phyloP scores from a whole-genome alignment of 2,888 invertebrate species.

The Drosophila borealis region DNA sequence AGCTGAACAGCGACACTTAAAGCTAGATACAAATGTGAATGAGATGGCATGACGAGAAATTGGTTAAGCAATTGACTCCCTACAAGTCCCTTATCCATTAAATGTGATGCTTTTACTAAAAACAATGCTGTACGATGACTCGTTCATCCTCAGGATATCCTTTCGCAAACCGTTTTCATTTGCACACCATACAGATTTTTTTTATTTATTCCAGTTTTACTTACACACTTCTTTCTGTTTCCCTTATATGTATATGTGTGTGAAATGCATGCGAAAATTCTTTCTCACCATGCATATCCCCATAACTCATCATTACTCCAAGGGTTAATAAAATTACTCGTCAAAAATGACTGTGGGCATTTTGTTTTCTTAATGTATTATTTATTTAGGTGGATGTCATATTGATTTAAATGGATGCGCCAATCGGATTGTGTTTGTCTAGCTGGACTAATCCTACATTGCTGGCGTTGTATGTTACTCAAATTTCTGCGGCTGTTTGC shows the following conservation, averaged over 20 bases:
- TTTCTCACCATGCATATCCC: neutral
- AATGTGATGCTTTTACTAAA: conserved; percentile 28
- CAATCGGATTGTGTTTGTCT: neutral
- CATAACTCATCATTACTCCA: neutral
- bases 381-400: neutral
- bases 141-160: neutral
- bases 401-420: neutral
- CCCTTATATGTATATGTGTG: neutral
- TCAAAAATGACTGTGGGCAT: neutral
- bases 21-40: conserved; percentile 37
- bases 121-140: conserved; percentile 10
- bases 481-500: neutral
- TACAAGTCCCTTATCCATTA: conserved; percentile 19
- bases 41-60: neutral
- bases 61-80: conserved; percentile 7
- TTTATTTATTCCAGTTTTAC: conserved; percentile 42
- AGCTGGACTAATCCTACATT: neutral
- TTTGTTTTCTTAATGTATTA: neutral
- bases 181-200: conserved; percentile 28
- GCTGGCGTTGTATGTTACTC: neutral
- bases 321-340: neutral
- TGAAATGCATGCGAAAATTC: too few species aligned
- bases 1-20: conserved; percentile 64
- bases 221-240: neutral
- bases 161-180: conserved; percentile 36